A percentile compares a stretch with the other conserved stretches of the same genome.
These are phyloP conservation scores for Plodia interpunctella DNA, from an alignment of 1,140 invertebrate species.

Conservation along the genomic window DNA sequence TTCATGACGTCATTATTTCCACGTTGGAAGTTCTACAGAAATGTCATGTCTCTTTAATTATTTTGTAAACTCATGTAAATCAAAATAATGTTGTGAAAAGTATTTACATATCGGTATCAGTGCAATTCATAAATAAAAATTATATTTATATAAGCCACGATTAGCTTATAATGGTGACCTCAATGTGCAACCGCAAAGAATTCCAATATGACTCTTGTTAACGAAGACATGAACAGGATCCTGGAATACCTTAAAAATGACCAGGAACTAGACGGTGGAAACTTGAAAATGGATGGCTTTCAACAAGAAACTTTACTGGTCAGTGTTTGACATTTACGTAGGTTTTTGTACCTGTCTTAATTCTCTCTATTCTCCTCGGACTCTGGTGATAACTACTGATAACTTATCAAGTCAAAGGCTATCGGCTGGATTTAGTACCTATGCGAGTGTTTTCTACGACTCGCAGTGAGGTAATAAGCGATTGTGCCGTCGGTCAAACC, in stretches of 20 bases:
- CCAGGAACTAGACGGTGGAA: constrained; percentile 38
- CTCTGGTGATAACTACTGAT: constrained; percentile 33
- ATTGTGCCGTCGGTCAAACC: constrained; percentile 46
- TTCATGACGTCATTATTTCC: constrained; percentile 76
- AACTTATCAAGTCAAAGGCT: constrained; percentile 37
- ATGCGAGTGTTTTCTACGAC: constrained; percentile 41
- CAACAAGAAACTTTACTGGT: constrained; percentile 56
- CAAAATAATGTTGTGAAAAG: constrained; percentile 21
- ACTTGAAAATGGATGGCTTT: constrained; percentile 58
- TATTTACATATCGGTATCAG: constrained; percentile 7
- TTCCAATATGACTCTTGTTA: constrained; percentile 53
- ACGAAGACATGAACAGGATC: constrained; percentile 58
- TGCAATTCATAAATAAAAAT: constrained; percentile 7
- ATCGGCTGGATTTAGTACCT: constrained; percentile 7
- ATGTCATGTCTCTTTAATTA: constrained; percentile 64
- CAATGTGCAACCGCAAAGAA: constrained; percentile 28
- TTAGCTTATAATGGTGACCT: constrained; percentile 30
- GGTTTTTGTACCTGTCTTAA: constrained; percentile 12
- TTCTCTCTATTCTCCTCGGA: constrained; percentile 11
- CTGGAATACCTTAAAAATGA: constrained; percentile 60
- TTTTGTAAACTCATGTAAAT: constrained; percentile 47
- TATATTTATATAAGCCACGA: constrained; percentile 21
- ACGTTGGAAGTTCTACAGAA: constrained; percentile 71
- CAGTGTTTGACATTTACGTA: constrained; percentile 34
- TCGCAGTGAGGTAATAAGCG: constrained; percentile 58